phyloP scores from a whole-genome alignment of 2,113 vertebrate genomes.

The Pachycephala philippinensis region DNA sequence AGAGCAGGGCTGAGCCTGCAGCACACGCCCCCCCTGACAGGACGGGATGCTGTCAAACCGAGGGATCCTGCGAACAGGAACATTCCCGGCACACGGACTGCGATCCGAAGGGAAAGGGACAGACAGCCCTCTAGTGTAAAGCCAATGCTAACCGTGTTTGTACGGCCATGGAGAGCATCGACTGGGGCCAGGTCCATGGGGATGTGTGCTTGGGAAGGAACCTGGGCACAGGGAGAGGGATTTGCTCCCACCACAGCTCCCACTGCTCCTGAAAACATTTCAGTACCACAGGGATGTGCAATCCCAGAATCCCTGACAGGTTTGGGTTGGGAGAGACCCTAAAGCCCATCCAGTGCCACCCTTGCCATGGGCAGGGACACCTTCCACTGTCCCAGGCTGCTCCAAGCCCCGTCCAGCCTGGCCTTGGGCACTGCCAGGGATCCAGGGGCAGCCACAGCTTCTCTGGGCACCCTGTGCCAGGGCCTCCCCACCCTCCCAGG shows the following conservation, averaged over 20 bases:
- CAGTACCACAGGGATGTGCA: not conserved
- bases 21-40: not conserved
- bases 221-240: not conserved
- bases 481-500: not conserved
- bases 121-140: slow-evolving; percentile 70
- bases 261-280: fast-evolving
- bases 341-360: fast-evolving
- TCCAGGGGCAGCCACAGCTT: not conserved
- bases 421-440: not conserved
- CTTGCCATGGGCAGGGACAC: not conserved
- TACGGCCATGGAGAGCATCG: not conserved
- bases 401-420: not conserved
- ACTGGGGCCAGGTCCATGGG: fast-evolving
- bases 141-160: not conserved
- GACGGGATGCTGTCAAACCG: fast-evolving
- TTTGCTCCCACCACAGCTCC: not conserved
- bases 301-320: not conserved
- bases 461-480: not conserved
- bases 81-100: fast-evolving
- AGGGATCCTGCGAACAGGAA: not conserved
- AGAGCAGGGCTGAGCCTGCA: not conserved
- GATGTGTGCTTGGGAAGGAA: fast-evolving
- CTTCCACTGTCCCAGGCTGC: not conserved
- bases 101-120: slow-evolving; percentile 37
- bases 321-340: too few species aligned